Evolutionary conservation across 2,113 vertebrate species (phyloP).

Genomic region (Trachemys scripta): DNA sequence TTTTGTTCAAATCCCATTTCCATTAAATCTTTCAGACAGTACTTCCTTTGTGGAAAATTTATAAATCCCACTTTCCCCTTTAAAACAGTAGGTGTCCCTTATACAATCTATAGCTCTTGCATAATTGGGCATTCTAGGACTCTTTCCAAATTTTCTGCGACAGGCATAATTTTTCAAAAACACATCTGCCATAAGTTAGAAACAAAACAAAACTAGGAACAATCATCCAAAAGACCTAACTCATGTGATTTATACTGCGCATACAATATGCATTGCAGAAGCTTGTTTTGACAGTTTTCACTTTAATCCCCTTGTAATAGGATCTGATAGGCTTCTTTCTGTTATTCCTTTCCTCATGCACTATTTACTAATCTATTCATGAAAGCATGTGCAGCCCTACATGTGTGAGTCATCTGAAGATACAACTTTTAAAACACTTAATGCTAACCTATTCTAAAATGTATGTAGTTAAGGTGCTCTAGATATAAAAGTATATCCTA

Average conservation of each 20-base stretch:
- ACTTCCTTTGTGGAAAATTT: constrained; percentile 78
- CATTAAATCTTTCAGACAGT: constrained; percentile 81
- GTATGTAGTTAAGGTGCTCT: neutral
- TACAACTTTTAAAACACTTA: neutral
- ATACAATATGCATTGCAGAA: constrained; percentile 2
- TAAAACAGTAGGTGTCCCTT: constrained; percentile 81
- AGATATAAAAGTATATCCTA: neutral
- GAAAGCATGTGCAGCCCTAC: neutral
- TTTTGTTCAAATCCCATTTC: constrained; percentile 71
- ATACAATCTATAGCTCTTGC: constrained; percentile 76
- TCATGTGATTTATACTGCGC: constrained; percentile 49
- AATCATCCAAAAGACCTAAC: constrained; percentile 68
- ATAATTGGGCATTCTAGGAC: constrained; percentile 81
- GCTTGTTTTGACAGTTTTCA: neutral
- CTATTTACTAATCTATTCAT: neutral
- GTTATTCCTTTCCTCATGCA: neutral
- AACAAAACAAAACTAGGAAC: constrained; percentile 48
- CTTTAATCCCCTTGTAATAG: constrained; percentile 32
- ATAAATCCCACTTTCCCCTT: constrained; percentile 78
- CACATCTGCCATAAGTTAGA: constrained; percentile 63
- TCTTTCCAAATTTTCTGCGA: constrained; percentile 78
- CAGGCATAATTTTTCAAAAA: constrained; percentile 78
- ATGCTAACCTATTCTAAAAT: neutral
- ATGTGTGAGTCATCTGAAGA: neutral
- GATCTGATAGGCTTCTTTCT: neutral